phyloP scores from a whole-genome alignment of 2,797 vertebrate species.

The Rallus crepitans region DNA sequence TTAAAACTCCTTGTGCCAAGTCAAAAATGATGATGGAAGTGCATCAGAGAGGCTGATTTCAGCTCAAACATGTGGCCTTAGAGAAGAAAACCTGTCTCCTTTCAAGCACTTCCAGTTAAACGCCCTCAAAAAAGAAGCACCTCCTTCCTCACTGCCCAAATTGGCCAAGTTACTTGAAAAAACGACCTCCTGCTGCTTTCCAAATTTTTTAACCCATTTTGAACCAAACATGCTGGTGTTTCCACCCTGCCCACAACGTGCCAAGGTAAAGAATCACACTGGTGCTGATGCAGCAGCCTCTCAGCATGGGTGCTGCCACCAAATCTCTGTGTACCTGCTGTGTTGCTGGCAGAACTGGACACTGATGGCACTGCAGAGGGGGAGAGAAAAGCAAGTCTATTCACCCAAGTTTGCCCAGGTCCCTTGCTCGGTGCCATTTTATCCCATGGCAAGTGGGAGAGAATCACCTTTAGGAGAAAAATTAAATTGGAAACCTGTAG shows the following conservation, averaged over 20 bases:
- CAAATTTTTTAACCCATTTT: background rate
- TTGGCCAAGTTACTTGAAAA: background rate
- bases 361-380: background rate
- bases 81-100: background rate
- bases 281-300: background rate
- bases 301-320: rapidly evolving
- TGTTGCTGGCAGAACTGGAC: background rate
- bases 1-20: background rate
- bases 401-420: background rate
- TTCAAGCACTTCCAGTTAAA: background rate
- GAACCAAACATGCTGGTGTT: background rate
- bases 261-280: background rate
- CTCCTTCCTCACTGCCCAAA: background rate
- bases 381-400: background rate
- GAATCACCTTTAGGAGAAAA: background rate
- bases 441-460: background rate
- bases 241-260: background rate
- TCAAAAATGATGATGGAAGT: background rate
- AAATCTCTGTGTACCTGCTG: rapidly evolving
- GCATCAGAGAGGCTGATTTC: background rate
- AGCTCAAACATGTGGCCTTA: background rate
- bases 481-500: background rate
- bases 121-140: background rate
- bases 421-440: background rate
- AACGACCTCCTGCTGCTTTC: background rate